Percentiles rank a stretch among this genome's conserved stretches.
These are phyloP conservation scores for Lysandra coridon DNA, from an alignment of 2,888 invertebrate species.

Conservation along the genomic window DNA sequence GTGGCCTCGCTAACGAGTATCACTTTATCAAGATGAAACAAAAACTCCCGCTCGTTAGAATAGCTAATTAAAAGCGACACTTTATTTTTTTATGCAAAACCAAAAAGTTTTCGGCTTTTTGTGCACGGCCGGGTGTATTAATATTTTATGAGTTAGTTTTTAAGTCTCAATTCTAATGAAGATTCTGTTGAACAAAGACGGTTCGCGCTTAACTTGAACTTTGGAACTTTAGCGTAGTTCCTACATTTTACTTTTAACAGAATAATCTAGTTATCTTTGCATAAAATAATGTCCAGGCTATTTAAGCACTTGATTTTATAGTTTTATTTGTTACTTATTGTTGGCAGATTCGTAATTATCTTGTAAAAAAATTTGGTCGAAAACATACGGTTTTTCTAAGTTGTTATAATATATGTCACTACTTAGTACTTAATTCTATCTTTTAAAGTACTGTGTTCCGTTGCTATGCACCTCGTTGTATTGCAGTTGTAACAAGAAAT, in stretches of 20 bases:
- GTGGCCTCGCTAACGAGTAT: neutral
- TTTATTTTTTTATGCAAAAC: slow-evolving; percentile 1
- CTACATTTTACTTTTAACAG: neutral
- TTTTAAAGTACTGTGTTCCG: too few species aligned
- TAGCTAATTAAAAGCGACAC: slow-evolving; percentile 19
- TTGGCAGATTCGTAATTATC: too few species aligned
- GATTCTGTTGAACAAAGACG: neutral
- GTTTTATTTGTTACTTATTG: too few species aligned
- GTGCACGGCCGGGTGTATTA: neutral
- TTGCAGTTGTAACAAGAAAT: too few species aligned
- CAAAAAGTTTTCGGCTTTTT: neutral
- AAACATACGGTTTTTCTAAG: too few species aligned
- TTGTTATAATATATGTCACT: too few species aligned
- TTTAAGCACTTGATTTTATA: neutral
- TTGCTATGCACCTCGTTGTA: too few species aligned
- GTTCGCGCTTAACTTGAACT: neutral
- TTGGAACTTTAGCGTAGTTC: neutral
- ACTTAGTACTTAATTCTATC: too few species aligned
- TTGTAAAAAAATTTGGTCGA: too few species aligned
- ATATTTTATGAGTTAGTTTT: slow-evolving; percentile 18
- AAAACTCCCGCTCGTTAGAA: slow-evolving; percentile 16
- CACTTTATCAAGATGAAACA: neutral
- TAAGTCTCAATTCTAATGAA: neutral
- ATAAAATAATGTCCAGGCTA: slow-evolving; percentile 10
- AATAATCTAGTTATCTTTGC: neutral